A percentile compares a stretch with the other conserved stretches of the same genome.
These are phyloP conservation scores for Melinopterus prodromus DNA, from an alignment of 2,888 invertebrate genomes.

Conservation along the genomic window DNA sequence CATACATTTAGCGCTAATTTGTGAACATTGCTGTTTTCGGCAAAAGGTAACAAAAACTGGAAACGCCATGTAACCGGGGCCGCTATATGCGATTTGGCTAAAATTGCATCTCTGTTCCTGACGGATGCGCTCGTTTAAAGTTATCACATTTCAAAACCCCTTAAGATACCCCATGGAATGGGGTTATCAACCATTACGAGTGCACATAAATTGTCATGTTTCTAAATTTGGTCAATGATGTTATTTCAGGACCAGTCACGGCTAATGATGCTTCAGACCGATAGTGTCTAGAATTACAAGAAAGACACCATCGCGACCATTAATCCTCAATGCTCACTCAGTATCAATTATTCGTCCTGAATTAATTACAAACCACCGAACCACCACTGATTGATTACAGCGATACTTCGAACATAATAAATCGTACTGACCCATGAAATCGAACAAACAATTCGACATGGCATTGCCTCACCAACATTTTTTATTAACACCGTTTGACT, in stretches of 20 bases:
- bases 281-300: constrained; percentile 4
- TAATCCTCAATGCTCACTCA: neutral
- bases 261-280: neutral
- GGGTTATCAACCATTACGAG: neutral
- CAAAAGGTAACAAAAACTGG: no score
- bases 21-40: no score
- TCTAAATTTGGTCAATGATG: neutral
- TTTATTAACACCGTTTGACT: neutral
- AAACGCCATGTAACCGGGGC: no score
- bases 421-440: neutral
- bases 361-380: neutral
- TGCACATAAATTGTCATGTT: neutral
- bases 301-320: neutral
- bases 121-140: no score
- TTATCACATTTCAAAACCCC: no score
- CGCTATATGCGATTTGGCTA: no score
- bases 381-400: neutral
- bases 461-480: neutral
- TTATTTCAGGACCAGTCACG: neutral
- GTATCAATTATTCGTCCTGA: constrained; percentile 4
- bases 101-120: no score
- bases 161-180: no score
- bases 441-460: constrained; percentile 4
- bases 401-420: neutral
- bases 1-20: no score